Evolutionary conservation across 2,113 vertebrate genomes (phyloP), one percentile per base, ranked within the genome.

Genomic region (Puntigrus tetrazona): DNA sequence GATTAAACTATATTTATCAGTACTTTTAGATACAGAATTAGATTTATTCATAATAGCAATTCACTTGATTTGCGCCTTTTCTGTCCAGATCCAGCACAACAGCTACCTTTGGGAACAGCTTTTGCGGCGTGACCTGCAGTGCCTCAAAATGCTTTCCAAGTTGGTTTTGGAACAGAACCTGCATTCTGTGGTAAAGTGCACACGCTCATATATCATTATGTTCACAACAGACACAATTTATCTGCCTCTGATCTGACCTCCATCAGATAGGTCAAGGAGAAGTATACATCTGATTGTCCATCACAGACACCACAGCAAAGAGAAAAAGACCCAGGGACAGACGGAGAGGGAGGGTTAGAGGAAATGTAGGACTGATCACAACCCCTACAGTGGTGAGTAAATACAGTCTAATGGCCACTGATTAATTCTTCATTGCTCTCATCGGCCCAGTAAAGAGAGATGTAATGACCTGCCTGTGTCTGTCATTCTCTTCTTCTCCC

Each of bases 401-500:
- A 95, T 94, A 94, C 93, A 92, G 95, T 95, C 96, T 98, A 99
- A 99, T 98, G 96, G 96, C 97, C 96, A 97, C 97, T 98, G 97
- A 99, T 98, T 98, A 98, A 96, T 97, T 97, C 96, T 96, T 95
- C 97, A 97, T 96, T 95, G 97, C 97, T 97, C 96, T 98, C 96
- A 96, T 98, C 95, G 95, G 96, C 94, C 92, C 93, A 95, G 96
- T 95, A 94, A 96, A 97, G 95, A 96, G 95, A 96, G 94, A 97
- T 94, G 95, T 97, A 98, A 98, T 97, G 97, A 96, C 96, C 96
- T 94, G 89, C 86, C 88, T 76, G 87, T 82, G 86, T 88, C 65
- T 85, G 81, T 85, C 85, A 75, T 76, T 77, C 89, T 65, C 45
- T 89, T 85, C 69, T 78, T 72, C 83, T 78, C 84, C 86, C 90